Conservation (phyloP, 2,888 invertebrate genomes). For the Chalcis sispes region DNA sequence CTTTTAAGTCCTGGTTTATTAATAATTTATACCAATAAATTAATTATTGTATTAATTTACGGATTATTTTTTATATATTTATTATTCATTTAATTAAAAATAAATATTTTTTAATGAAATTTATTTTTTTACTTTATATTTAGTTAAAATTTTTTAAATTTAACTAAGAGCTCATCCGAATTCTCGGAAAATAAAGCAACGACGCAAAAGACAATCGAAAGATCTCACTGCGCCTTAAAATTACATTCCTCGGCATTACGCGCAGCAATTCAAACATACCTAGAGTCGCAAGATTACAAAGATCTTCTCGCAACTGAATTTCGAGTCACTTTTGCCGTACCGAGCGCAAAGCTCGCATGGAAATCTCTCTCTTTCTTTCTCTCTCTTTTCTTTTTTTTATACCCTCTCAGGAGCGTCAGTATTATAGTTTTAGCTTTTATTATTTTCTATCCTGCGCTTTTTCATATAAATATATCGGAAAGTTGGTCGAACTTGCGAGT, state of each 20-base stretch:
- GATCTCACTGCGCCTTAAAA: slow-evolving; percentile 17
- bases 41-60: not conserved
- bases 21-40: slow-evolving; percentile 16
- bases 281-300: not conserved
- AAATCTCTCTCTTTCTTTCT: slow-evolving; percentile 18
- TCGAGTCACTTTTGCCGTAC: not conserved
- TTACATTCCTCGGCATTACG: slow-evolving; percentile 29
- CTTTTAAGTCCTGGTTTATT: not conserved
- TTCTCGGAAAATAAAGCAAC: slow-evolving; percentile 7
- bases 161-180: too few relatives aligned
- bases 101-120: too few relatives aligned
- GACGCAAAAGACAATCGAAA: slow-evolving; percentile 20
- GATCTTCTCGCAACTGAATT: slow-evolving; percentile 26
- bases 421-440: not conserved
- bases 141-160: too few relatives aligned
- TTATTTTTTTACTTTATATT: too few relatives aligned
- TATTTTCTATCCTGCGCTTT: slow-evolving; percentile 2
- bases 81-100: too few relatives aligned
- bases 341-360: slow-evolving; percentile 3
- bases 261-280: too few relatives aligned
- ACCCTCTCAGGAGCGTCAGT: not conserved
- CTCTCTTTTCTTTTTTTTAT: not conserved
- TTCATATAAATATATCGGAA: slow-evolving; percentile 46
- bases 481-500: slow-evolving; percentile 53
- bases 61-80: too few relatives aligned